Base-by-base conservation (phyloP, 2,888 invertebrate species). In the Drosophila testacea region DNA sequence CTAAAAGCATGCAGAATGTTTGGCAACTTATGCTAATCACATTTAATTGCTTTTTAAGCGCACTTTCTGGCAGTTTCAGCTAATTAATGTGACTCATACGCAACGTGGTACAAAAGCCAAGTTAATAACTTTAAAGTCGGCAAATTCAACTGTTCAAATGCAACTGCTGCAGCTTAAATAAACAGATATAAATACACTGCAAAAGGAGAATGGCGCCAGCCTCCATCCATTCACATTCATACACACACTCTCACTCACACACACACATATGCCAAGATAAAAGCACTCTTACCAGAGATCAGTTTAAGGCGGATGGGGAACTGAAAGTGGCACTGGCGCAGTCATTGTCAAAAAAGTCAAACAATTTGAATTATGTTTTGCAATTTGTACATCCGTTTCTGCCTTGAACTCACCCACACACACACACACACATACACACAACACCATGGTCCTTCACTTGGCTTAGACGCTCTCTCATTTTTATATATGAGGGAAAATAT, bases 1-100 rank as follows among this genome's bases (percentile, higher is more conserved):
- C 65, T 60, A 74, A 38, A 59, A 59, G 48, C n/a, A 54, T 66
- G 48, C 67, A 62, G 32, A 70, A 64, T 67, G 47, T 73, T 68
- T 69, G 60, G 61, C 52, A 86, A 86, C 89, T 88, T 90, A 81
- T 77, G 82, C 88, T 91, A 91, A 91, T 83, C 91, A 77, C 76
- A 81, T 90, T 90, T 91, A 91, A 91, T 90, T 91, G 89, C 89
- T 86, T 91, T 91, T 90, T 86, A 86, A 91, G 90, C 83, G 75
- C 79, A 89, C 76, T 79, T 81, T 73, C 81, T 79, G 81, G 77
- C 89, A 82, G 68, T 80, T 73, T 78, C 67, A 62, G 63, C 67
- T 80, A 86, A 88, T 82, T 81, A 85, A 70, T 85, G 83, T 89
- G 78, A 77, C 86, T 82, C 85, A 90, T 80, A 64, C 74, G 78